These are phyloP conservation scores for Pantherophis guttatus DNA, from an alignment of 2,113 vertebrate species.

Conservation along the genomic window DNA sequence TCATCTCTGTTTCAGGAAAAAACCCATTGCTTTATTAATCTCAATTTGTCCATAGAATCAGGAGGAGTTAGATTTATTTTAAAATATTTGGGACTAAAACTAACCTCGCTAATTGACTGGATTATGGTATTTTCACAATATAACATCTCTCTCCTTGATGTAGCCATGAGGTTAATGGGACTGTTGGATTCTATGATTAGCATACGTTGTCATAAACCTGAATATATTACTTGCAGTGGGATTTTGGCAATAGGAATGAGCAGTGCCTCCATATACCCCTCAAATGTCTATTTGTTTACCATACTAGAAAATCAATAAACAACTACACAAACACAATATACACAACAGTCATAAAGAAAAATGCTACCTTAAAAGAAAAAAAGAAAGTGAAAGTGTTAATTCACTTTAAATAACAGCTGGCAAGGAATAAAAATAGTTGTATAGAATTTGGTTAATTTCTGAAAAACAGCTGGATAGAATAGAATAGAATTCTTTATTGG, in stretches of 20 bases:
- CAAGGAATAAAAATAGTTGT: neutral
- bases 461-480: neutral
- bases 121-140: neutral
- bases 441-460: neutral
- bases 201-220: neutral
- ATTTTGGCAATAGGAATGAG: neutral
- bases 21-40: neutral
- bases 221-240: neutral
- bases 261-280: neutral
- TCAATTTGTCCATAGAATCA: neutral
- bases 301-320: neutral
- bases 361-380: neutral
- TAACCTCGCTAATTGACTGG: neutral
- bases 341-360: neutral
- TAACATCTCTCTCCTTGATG: neutral
- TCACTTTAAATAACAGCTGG: neutral
- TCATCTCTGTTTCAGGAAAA: neutral
- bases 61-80: neutral
- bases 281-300: neutral
- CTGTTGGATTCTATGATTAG: neutral
- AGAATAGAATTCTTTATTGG: too few species aligned
- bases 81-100: neutral
- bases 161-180: neutral
- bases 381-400: neutral
- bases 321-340: neutral